Evolutionary conservation across 2,113 vertebrate genomes (phyloP), one percentile per base, ranked within the genome.

Genomic region (Megaceryle maxima): DNA sequence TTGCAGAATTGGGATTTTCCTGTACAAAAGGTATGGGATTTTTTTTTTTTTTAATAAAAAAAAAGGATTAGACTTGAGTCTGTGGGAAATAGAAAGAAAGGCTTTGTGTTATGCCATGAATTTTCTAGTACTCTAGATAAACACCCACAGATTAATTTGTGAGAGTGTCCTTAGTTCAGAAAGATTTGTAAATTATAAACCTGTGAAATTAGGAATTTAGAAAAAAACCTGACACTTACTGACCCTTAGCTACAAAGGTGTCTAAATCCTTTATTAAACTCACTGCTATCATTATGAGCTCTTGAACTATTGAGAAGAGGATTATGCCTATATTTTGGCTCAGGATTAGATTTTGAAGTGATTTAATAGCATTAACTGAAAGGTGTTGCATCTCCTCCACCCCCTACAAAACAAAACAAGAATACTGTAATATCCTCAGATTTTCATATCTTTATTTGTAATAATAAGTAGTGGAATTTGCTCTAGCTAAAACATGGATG

Each of bases 101-200:
- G 21, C n/a, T 80, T 57, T 85, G 5, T 60, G 10, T 73, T 72
- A 41, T 35, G 22, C 22, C 7, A 7, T 60, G 24, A 64, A 67
- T 74, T 93, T 93, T 88, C 43, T 72, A 51, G 5, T 78, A 43
- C 25, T 84, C 43, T 75, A 25, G 17, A 51, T 51, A 78, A 69
- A 88, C 37, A 57, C 13, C 26, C 21, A 63, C 13, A 87, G 25
- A 16, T 78, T 5, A 29, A 37, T 83, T 90, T 86, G 5, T 81
- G 35, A 81, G 28, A 37, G 44, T 78, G 87, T 43, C 35, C 73
- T 82, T 46, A 75, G 10, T 20, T 53, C 37, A 86, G 48, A 86
- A 69, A 21, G 50, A 56, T 90, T 92, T 88, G 31, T 62, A 74
- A 77, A 91, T 92, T 87, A 88, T 75, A 91, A 97, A 87, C 20